phyloP scores from a whole-genome alignment of 1,140 invertebrate genomes.

The Argopecten irradians region DNA sequence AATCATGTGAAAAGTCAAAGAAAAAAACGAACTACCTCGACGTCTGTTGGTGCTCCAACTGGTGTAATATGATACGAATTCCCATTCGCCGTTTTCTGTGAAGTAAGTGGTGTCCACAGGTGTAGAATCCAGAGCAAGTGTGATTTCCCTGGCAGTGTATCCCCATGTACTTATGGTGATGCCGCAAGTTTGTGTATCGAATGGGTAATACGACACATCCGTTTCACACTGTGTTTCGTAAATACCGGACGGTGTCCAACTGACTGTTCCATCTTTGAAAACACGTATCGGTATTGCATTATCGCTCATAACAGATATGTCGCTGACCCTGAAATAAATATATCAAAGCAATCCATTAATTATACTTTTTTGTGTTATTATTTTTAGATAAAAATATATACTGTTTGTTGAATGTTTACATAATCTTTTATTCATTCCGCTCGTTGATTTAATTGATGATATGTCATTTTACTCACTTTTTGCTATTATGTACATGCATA shows the following conservation, averaged over 20 bases:
- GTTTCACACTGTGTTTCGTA: neutral
- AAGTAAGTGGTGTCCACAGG: neutral
- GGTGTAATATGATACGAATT: neutral
- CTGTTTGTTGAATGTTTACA: too few relatives aligned
- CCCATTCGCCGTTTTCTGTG: constrained; percentile 29
- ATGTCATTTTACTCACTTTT: too few relatives aligned
- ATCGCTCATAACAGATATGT: neutral
- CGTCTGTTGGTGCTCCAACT: neutral
- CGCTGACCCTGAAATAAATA: neutral
- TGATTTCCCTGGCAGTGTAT: neutral
- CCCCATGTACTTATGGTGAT: constrained; percentile 8
- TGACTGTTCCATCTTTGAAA: neutral
- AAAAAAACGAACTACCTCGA: neutral
- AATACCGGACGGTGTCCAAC: neutral
- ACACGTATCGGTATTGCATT: neutral
- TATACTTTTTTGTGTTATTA: too few relatives aligned
- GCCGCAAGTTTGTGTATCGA: constrained; percentile 2
- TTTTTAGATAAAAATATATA: too few relatives aligned
- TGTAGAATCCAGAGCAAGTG: neutral
- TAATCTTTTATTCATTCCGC: too few relatives aligned
- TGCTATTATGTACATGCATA: too few relatives aligned
- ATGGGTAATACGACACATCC: constrained; percentile 24
- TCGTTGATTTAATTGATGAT: too few relatives aligned
- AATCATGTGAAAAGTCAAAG: neutral
- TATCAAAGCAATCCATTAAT: neutral